Conservation (phyloP, 1,140 invertebrate genomes). For the Ostrea denselamellosa region DNA sequence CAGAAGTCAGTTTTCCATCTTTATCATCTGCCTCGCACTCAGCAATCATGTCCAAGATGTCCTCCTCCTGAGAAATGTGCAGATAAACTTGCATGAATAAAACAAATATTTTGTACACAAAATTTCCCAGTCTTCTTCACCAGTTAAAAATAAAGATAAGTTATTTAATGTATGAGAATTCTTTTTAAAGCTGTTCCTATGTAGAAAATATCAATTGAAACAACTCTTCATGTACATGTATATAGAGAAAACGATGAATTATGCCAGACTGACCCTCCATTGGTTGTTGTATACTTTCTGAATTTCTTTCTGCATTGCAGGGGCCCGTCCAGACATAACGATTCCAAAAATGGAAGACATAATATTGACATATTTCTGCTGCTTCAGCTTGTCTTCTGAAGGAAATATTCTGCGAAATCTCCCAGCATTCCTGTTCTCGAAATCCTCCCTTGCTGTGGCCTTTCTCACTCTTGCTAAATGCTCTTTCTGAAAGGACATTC, state of each 20-base stretch:
- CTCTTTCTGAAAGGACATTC: slow-evolving; percentile 71
- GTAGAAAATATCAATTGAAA: no score
- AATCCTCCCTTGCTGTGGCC: slow-evolving; percentile 74
- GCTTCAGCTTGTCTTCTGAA: slow-evolving; percentile 72
- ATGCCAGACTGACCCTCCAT: slow-evolving; percentile 71
- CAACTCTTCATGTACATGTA: no score
- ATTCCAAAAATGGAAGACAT: slow-evolving; percentile 67
- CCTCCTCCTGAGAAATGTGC: slow-evolving; percentile 69
- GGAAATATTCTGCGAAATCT: slow-evolving; percentile 78
- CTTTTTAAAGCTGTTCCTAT: no score
- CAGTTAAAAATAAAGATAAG: no score
- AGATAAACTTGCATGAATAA: no score
- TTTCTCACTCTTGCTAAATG: slow-evolving; percentile 72
- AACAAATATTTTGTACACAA: no score
- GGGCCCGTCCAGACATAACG: slow-evolving; percentile 69
- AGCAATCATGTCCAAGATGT: slow-evolving; percentile 76
- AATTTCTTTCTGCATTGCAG: slow-evolving; percentile 76
- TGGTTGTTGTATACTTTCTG: slow-evolving; percentile 75
- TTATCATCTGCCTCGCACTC: slow-evolving; percentile 77
- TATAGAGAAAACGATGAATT: slow-evolving; percentile 1
- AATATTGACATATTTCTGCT: slow-evolving; percentile 72
- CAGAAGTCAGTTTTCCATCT: slow-evolving; percentile 61
- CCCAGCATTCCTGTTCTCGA: slow-evolving; percentile 77
- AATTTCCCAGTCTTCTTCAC: no score
- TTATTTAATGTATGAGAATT: no score